Percentiles rank a stretch among this genome's conserved stretches.
phyloP scores from a whole-genome alignment of 2,113 vertebrate genomes.

The Brachypodius melanocephalos region DNA sequence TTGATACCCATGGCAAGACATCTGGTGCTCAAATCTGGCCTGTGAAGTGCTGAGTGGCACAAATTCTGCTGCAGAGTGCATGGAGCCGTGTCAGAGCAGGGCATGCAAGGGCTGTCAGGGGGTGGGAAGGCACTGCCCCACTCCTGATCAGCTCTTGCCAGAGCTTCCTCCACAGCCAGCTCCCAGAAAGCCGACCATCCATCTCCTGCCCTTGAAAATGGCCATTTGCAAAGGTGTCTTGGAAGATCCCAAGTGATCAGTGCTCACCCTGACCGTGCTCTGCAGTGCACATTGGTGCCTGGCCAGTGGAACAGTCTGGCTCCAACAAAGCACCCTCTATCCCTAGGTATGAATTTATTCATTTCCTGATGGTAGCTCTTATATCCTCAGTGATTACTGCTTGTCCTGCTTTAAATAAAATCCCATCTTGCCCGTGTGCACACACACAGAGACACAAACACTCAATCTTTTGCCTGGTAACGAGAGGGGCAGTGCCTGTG shows the following conservation, averaged over 20 bases:
- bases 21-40: constrained; percentile 26
- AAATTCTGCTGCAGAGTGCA: background rate
- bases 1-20: constrained; percentile 10
- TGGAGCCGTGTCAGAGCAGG: fast-evolving
- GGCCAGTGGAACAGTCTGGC: background rate
- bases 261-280: background rate
- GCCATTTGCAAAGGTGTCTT: background rate
- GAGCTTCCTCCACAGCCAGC: background rate
- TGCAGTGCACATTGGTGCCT: background rate
- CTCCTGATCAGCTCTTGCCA: background rate
- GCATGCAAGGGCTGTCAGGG: background rate
- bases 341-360: background rate
- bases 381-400: constrained; percentile 21
- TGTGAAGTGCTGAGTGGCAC: background rate
- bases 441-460: background rate
- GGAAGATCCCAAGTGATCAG: background rate
- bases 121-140: background rate
- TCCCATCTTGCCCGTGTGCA: background rate
- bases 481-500: fast-evolving
- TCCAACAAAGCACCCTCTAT: background rate
- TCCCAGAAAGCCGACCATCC: background rate
- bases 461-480: background rate
- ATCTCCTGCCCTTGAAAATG: background rate
- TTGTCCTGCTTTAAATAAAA: constrained; percentile 41
- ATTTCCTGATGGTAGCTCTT: constrained; percentile 22